Evolutionary conservation across 2,888 invertebrate species (phyloP), one percentile per base, ranked within the genome.

Genomic region (Cylloceria caligata): DNA sequence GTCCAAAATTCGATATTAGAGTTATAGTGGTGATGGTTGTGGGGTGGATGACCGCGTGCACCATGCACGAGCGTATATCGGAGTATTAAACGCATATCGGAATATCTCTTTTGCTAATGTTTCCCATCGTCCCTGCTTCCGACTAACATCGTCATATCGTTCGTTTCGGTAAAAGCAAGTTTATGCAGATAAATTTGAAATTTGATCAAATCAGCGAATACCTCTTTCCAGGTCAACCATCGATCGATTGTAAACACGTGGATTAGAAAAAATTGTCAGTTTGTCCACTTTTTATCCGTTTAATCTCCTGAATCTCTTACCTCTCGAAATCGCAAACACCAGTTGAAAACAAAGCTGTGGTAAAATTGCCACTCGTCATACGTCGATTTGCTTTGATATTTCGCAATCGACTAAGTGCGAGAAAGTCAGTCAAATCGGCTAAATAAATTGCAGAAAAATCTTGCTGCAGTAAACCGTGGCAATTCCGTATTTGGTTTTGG

Each of bases 1-100:
- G 42, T 11, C n/a, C 42, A 27, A 71, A 71, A 71, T 45, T 57
- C 30, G 42, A 71, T 57, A 55, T 42, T 71, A 24, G 11, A 57
- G n/a, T 19, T 42, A 57, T 2, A 21, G 19, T 21, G n/a, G 39
- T 5, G 39, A n/a, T 1, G 11, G 24, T 24, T 16, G 13, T 34
- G 13, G 6, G 24, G 52, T 55, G 13, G 11, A 49, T 11, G 27
- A 52, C 52, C 68, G 21, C 36, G 52, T 24, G 36, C 60, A 21
- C 24, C 39, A 9, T 52, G 52, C 39, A 39, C 6, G 36, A 52
- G 11, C 30, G 16, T 27, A 30, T 19, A 39, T n/a, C n/a, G n/a
- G n/a, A n/a, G n/a, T n/a, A n/a, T n/a, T n/a, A n/a, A n/a, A n/a
- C n/a, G 49, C 24, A 24, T 69, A 55, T 69, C 27, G 68, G 39